Percentiles rank a stretch among this genome's conserved stretches.
These are phyloP conservation scores for Acanthopagrus latus DNA, from an alignment of 2,797 vertebrate genomes.

Conservation along the genomic window DNA sequence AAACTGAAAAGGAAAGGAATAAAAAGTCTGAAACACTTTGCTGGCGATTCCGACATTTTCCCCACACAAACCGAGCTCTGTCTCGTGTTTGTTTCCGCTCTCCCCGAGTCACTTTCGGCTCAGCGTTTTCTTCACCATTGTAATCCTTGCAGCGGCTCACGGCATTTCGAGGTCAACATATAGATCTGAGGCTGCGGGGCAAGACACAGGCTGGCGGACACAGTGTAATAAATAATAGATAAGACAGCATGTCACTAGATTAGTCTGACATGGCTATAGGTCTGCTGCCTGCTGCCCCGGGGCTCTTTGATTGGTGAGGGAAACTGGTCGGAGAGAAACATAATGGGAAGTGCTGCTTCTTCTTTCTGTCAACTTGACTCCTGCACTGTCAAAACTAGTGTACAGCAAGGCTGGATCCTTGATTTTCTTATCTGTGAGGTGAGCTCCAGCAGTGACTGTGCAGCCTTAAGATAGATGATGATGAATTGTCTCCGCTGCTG, in stretches of 20 bases:
- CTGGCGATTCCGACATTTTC: slow-evolving; percentile 38
- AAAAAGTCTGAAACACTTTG: slow-evolving; percentile 20
- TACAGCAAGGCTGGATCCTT: slow-evolving; percentile 43
- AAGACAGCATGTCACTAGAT: slow-evolving; percentile 52
- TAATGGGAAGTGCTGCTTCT: slow-evolving; percentile 19
- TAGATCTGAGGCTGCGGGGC: slow-evolving; percentile 31
- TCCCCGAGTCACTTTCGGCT: slow-evolving; percentile 18
- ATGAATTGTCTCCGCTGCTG: slow-evolving; percentile 64
- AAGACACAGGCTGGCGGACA: slow-evolving; percentile 31
- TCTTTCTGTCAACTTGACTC: slow-evolving; percentile 28
- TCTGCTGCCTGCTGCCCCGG: slow-evolving; percentile 5
- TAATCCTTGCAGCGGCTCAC: slow-evolving; percentile 33
- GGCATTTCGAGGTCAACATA: slow-evolving; percentile 41
- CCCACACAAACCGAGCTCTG: neutral
- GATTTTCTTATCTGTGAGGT: slow-evolving; percentile 58
- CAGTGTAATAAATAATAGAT: slow-evolving; percentile 60
- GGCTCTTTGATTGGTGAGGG: slow-evolving; percentile 34
- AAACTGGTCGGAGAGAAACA: neutral
- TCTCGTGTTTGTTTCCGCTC: slow-evolving; percentile 30
- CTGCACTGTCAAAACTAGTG: slow-evolving; percentile 23
- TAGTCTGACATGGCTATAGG: slow-evolving; percentile 38
- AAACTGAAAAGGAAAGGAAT: slow-evolving; percentile 38
- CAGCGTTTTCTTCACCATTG: slow-evolving; percentile 26
- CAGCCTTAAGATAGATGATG: slow-evolving; percentile 62
- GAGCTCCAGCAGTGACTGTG: slow-evolving; percentile 47